Conservation (phyloP, 2,797 vertebrate genomes). For the Choloepus didactylus region DNA sequence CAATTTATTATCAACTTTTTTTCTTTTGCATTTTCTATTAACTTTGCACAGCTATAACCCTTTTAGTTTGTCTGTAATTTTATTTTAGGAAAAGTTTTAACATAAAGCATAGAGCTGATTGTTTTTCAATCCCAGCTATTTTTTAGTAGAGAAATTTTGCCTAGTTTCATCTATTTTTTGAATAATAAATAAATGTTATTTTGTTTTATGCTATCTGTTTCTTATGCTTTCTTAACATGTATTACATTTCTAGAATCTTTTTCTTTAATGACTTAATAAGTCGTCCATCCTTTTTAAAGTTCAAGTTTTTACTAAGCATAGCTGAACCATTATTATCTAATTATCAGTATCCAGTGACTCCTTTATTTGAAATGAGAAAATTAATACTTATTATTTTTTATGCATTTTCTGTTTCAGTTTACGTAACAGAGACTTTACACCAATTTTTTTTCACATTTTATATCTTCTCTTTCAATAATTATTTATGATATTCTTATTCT, state of each 20-base stretch:
- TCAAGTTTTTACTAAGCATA: conserved; percentile 5
- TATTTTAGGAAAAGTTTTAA: conserved; percentile 33
- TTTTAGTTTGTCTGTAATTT: conserved; percentile 40
- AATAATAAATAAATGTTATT: background rate
- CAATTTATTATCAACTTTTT: conserved; percentile 3
- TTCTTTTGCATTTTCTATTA: conserved; percentile 44
- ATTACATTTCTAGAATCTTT: conserved; percentile 11
- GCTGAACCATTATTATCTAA: background rate
- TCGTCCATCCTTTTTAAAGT: background rate
- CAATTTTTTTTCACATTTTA: background rate
- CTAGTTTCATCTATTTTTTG: background rate
- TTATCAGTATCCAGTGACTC: background rate
- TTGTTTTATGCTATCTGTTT: conserved; percentile 1
- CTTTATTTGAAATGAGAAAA: conserved; percentile 12
- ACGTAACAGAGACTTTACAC: background rate
- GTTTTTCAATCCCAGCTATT: background rate
- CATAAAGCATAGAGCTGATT: background rate
- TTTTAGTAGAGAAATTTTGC: background rate
- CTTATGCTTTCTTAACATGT: background rate
- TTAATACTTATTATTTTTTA: background rate
- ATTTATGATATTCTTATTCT: conserved; percentile 23
- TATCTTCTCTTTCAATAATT: conserved; percentile 20
- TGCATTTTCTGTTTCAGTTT: background rate
- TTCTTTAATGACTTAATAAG: background rate
- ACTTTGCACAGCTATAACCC: background rate